These are phyloP conservation scores for Eidolon dupreanum DNA, from an alignment of 2,797 vertebrate genomes.

Conservation along the genomic window DNA sequence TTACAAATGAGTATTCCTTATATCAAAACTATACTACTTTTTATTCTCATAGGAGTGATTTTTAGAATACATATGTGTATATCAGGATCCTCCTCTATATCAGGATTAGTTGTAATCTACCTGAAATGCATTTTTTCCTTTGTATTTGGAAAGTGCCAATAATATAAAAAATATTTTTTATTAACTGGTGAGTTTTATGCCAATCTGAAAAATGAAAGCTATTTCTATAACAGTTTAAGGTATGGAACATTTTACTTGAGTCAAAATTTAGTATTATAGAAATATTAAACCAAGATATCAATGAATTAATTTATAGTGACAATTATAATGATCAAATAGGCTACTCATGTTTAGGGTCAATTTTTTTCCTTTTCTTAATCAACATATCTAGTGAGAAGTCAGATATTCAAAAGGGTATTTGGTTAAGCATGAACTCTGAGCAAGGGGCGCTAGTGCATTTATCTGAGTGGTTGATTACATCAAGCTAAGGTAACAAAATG, in stretches of 20 bases:
- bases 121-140: background rate
- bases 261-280: background rate
- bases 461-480: background rate
- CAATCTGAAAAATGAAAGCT: slow-evolving; percentile 50
- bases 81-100: background rate
- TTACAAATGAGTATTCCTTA: background rate
- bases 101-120: background rate
- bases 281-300: background rate
- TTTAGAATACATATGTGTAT: background rate
- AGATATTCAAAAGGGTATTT: background rate
- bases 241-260: background rate
- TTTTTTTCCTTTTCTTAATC: background rate
- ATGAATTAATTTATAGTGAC: background rate
- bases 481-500: background rate
- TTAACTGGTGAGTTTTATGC: background rate
- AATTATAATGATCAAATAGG: background rate
- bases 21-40: background rate
- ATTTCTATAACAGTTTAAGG: background rate
- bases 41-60: background rate
- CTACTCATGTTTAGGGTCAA: background rate
- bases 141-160: background rate
- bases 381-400: background rate
- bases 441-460: background rate
- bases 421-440: background rate
- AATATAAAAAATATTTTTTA: background rate